phyloP scores from a whole-genome alignment of 2,113 vertebrate species.

The Phainopepla nitens region DNA sequence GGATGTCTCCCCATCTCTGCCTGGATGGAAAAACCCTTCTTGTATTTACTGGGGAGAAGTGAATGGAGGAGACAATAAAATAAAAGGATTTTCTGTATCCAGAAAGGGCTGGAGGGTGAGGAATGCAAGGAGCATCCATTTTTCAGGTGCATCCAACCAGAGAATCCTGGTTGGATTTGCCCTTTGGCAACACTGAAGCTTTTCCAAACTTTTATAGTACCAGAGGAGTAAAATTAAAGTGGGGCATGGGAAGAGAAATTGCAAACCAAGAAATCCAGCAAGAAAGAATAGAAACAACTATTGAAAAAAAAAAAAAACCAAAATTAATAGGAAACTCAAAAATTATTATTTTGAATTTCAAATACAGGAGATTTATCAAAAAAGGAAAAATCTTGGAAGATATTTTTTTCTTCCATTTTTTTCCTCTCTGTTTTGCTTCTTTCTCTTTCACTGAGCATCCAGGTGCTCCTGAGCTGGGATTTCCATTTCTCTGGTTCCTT shows the following conservation, averaged over 20 bases:
- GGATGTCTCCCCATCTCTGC: neutral
- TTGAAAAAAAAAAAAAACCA: too few relatives aligned
- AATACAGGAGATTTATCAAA: neutral
- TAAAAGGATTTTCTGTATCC: neutral
- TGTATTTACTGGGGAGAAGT: neutral
- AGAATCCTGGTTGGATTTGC: neutral
- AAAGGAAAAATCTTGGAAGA: neutral
- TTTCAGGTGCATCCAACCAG: neutral
- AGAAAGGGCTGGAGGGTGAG: neutral
- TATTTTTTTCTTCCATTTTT: neutral
- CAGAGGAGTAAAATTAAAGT: neutral
- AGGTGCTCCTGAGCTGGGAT: neutral
- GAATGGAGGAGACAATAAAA: neutral
- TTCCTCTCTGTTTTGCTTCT: neutral
- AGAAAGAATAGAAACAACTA: neutral
- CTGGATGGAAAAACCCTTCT: neutral
- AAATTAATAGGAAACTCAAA: neutral
- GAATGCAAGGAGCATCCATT: neutral
- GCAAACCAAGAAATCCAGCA: neutral
- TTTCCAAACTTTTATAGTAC: neutral
- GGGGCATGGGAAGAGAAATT: neutral
- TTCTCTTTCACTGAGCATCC: neutral
- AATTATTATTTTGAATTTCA: neutral
- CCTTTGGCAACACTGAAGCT: neutral
- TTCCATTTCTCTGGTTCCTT: neutral